These are phyloP conservation scores for Cephalopachus bancanus DNA, from an alignment of 2,797 vertebrate species.

Conservation along the genomic window DNA sequence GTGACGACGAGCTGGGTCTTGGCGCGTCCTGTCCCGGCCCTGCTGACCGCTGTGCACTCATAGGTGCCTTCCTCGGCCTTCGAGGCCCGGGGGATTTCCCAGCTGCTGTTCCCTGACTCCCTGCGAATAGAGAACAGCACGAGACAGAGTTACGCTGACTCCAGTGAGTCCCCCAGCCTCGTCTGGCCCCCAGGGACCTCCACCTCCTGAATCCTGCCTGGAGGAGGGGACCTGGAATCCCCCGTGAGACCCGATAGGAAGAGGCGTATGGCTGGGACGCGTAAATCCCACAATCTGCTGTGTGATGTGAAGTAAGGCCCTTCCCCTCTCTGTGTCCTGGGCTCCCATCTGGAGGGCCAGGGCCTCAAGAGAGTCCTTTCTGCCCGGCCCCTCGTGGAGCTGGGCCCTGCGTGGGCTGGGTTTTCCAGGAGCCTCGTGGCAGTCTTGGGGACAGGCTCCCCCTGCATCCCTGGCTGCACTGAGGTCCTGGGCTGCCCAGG, in stretches of 20 bases:
- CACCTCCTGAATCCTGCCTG: neutral
- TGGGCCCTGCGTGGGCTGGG: fast-evolving
- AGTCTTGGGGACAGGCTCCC: neutral
- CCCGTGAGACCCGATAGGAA: neutral
- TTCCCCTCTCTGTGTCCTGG: neutral
- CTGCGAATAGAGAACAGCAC: conserved; percentile 83
- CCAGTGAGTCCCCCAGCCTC: neutral
- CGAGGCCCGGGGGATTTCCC: conserved; percentile 92
- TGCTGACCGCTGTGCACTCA: conserved; percentile 93
- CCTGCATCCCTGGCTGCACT: neutral
- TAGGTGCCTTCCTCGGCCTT: conserved; percentile 93
- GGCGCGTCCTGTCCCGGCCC: conserved; percentile 91
- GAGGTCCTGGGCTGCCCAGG: neutral
- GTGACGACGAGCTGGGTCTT: conserved; percentile 90
- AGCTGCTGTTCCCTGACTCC: conserved; percentile 92
- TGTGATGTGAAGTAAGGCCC: neutral
- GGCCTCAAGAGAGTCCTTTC: neutral
- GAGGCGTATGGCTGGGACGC: neutral
- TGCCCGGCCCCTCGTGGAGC: neutral
- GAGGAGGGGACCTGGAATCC: neutral
- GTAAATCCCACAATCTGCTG: neutral
- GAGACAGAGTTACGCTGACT: neutral
- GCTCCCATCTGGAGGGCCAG: neutral
- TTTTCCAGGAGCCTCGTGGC: neutral
- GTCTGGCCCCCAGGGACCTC: fast-evolving